Conservation (phyloP, 2,113 vertebrate genomes). For the Pluvianellus socialis region DNA sequence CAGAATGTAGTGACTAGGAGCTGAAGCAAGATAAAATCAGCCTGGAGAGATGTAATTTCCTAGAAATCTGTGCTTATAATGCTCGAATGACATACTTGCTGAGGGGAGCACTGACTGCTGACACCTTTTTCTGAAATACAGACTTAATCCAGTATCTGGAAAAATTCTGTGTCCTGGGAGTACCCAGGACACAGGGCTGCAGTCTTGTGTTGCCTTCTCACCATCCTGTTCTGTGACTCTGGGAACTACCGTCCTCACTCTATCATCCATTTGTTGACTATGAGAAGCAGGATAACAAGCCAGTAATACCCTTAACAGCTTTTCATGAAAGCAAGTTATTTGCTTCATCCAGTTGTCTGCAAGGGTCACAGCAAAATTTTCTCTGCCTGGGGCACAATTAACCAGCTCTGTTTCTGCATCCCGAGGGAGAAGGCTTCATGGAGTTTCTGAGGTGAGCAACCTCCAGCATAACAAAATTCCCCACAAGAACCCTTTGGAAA, state of each 20-base stretch:
- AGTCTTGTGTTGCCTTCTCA: not conserved
- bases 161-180: not conserved
- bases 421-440: not conserved
- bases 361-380: not conserved
- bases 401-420: not conserved
- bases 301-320: not conserved
- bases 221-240: not conserved
- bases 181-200: not conserved
- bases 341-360: not conserved
- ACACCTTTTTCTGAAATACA: not conserved
- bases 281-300: not conserved
- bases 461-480: not conserved
- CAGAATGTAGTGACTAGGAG: not conserved
- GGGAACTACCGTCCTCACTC: not conserved
- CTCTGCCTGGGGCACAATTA: not conserved
- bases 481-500: not conserved
- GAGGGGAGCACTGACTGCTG: not conserved
- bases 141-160: not conserved
- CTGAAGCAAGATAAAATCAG: not conserved
- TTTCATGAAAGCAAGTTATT: not conserved
- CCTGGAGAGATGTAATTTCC: not conserved
- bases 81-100: not conserved
- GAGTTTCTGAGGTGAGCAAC: conserved; percentile 5
- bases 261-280: not conserved
- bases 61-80: not conserved